Base-by-base conservation (phyloP, 1,140 invertebrate genomes). In the Neodiprion fabricii region DNA sequence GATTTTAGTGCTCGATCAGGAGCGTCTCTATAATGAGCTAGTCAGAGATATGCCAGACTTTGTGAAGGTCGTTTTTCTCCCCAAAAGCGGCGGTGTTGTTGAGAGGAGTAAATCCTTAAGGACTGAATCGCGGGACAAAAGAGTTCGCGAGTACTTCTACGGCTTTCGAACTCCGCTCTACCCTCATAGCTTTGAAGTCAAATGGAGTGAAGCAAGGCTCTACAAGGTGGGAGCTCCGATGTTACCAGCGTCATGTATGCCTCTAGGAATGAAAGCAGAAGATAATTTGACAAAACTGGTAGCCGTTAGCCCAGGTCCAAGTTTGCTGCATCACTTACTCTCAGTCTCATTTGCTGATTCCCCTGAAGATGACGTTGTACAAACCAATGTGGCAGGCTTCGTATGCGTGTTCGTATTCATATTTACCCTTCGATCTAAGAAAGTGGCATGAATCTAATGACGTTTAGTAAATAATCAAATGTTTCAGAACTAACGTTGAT, bases 71-170 rank as follows among this genome's bases (percentile, higher is more conserved):
- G 93, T 99, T 0, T 94, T 98, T 80, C 87, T 98, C 72, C 97
- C 97, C 5, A 99, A 99, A 89, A 99, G 97, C 87, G 97, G 98
- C 61, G 98, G 98, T 69, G 97, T 97, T 40, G 97, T 98, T 0
- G 96, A 97, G 85, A 90, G 97, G 74, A 95, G 91, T 74, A 89
- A 93, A 74, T 86, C 90, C 17, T 91, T 92, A 73, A 89, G 97
- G 71, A 90, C 88, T 2, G 96, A 98, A 85, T 86, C 91, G 0
- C 89, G 96, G 72, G 96, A 98, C 88, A 89, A 91, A 71, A 90
- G 95, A 67, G 94, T 99, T 17, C 88, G 95, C 67, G 95, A 99
- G 88, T 99, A 99, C 89, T 99, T 99, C 88, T 99, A 99, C 89
- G 95, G 97, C n/a, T 84, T 83, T 0, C 92, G 91, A 78, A 92